These are phyloP conservation scores for Atta texana DNA, from an alignment of 1,140 invertebrate genomes.

Conservation along the genomic window DNA sequence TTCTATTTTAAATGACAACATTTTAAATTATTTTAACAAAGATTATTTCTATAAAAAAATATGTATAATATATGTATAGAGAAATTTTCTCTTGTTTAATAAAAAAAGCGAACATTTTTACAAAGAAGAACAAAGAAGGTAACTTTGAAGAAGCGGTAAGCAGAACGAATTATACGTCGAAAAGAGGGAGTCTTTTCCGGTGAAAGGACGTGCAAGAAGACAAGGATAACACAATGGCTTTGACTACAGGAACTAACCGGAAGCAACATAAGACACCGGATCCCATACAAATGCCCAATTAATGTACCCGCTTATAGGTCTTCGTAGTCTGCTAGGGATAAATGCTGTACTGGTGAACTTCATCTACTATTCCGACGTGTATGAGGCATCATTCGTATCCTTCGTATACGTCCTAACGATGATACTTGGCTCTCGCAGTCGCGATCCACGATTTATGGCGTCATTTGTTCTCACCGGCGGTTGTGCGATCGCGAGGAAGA, in stretches of 20 bases:
- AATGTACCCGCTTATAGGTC: constrained; percentile 65
- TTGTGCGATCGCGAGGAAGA: constrained; percentile 63
- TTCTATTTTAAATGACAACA: background rate
- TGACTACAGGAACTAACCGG: constrained; percentile 68
- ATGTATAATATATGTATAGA: no score
- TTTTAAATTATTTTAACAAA: background rate
- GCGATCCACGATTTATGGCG: constrained; percentile 68
- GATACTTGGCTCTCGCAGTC: constrained; percentile 37
- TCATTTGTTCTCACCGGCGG: constrained; percentile 57
- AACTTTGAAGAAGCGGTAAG: background rate
- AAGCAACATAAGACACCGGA: constrained; percentile 73
- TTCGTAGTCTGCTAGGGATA: constrained; percentile 46
- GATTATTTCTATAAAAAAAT: background rate
- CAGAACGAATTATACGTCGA: background rate
- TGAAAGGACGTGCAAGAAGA: background rate
- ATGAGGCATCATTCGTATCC: constrained; percentile 59
- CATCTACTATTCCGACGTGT: constrained; percentile 33
- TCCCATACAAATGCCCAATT: constrained; percentile 79
- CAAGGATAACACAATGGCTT: constrained; percentile 39
- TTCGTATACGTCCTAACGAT: constrained; percentile 47
- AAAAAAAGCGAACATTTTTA: background rate
- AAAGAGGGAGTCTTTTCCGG: constrained; percentile 24
- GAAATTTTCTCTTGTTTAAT: background rate
- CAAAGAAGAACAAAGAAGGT: background rate
- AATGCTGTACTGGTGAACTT: constrained; percentile 23